These are phyloP conservation scores for Scolopax mira DNA, from an alignment of 2,113 vertebrate genomes.

Conservation along the genomic window DNA sequence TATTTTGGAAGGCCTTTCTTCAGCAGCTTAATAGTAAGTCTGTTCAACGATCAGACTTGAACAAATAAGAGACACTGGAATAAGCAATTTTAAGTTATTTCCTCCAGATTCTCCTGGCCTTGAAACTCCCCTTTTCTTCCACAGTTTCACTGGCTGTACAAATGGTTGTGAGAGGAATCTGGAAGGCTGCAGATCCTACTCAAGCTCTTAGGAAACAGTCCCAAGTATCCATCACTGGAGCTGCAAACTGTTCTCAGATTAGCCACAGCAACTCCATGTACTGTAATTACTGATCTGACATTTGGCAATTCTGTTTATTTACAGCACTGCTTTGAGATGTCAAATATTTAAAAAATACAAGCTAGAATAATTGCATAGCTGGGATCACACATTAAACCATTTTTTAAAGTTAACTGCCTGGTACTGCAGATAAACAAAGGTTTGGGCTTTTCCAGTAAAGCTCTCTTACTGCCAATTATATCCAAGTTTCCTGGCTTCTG, in stretches of 20 bases:
- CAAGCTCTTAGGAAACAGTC: not conserved
- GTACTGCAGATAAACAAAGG: conserved; percentile 11
- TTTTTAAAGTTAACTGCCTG: not conserved
- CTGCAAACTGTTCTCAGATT: not conserved
- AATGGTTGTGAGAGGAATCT: not conserved
- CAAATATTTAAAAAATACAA: not conserved
- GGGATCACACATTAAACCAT: not conserved
- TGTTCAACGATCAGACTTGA: not conserved
- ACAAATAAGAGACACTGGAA: not conserved
- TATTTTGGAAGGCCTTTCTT: conserved; percentile 4
- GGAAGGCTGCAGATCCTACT: not conserved
- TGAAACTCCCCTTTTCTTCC: not conserved
- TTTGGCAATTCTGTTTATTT: not conserved
- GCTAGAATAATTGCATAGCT: not conserved
- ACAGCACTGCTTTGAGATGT: not conserved
- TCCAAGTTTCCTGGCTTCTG: not conserved
- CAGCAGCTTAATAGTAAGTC: not conserved
- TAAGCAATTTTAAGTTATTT: not conserved
- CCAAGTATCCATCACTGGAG: not conserved
- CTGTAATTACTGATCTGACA: not conserved
- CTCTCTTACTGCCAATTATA: not conserved
- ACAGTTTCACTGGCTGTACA: not conserved
- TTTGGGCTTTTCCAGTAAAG: not conserved
- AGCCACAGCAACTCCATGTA: not conserved
- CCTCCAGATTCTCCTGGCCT: not conserved